Percentiles rank a stretch among this genome's conserved stretches.
Conservation (phyloP, 2,113 vertebrate genomes). For the Myotis yumanensis region DNA sequence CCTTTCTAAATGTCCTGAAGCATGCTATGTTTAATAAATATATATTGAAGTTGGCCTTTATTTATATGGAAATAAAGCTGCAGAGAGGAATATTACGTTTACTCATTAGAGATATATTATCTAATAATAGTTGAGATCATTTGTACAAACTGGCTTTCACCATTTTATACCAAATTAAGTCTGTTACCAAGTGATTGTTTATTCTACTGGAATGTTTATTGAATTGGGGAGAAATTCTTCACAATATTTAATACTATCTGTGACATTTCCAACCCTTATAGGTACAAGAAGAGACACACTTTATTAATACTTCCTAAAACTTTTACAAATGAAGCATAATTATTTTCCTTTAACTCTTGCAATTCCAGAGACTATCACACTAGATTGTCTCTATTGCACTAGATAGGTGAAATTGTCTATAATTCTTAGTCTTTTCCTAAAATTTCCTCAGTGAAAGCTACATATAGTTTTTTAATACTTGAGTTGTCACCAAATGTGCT, state of each 20-base stretch:
- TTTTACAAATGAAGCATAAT: background rate
- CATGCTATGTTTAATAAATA: background rate
- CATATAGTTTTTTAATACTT: background rate
- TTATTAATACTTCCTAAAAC: background rate
- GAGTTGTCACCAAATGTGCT: background rate
- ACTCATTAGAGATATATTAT: background rate
- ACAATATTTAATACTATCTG: background rate
- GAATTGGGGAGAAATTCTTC: background rate
- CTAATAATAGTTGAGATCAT: background rate
- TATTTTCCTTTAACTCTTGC: background rate
- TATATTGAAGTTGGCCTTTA: background rate
- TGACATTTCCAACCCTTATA: background rate
- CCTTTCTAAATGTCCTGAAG: background rate
- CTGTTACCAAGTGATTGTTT: background rate
- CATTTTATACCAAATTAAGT: background rate
- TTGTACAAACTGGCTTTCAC: background rate
- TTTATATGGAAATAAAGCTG: slow-evolving; percentile 6
- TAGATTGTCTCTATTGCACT: background rate
- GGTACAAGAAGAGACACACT: background rate
- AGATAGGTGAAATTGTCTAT: background rate
- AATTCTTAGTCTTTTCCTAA: background rate
- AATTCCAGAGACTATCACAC: background rate
- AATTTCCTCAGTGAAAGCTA: background rate
- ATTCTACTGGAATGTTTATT: background rate
- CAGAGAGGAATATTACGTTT: background rate